Base-by-base conservation (phyloP, 2,888 invertebrate species). In the Neelides folsomi region DNA sequence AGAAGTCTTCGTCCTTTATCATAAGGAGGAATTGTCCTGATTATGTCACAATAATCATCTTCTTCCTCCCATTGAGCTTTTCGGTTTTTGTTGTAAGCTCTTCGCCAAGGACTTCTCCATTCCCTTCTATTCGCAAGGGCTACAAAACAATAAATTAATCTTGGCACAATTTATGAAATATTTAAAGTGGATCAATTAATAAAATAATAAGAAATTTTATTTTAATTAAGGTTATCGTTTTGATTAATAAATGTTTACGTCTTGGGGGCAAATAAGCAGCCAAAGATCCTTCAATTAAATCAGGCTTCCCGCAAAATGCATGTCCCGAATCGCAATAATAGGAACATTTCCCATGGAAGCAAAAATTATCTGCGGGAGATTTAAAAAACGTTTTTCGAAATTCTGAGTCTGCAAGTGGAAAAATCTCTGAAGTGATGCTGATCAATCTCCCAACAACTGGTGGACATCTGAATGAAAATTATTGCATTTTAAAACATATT, bases 21-120 rank as follows among this genome's bases (percentile, higher is more conserved):
- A 70, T 94, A 95, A 0, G 94, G 95, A 1, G 87, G 82, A 52
- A 86, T 84, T 60, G 83, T 82, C 59, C 83, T 81, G 44, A 97
- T 89, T 72, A 90, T 72, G 34, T 78, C 76, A 68, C 97, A 98
- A 71, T 94, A 94, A 69, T 86, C 85, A 59, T 86, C 82, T 72
- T 97, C 92, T 57, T 72, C 74, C 73, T 98, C 97, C 97, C 97
- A 98, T 69, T 87, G 86, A 2, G 97, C 95, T 78, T 93, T 90
- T 74, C 86, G 80, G 65, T 93, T 78, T 71, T 95, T 97, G 72
- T 95, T 95, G 73, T 97, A 97, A 10, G 94, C 92, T 64, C 97
- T 77, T 65, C 93, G 77, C 92, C 95, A 97, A 5, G 95, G 95
- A 75, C 95, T 93, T 60, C 90, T 76, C 90, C 92, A 92, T 48